These are phyloP conservation scores for Campylomormyrus numenius DNA, from an alignment of 2,113 vertebrate genomes.

Conservation along the genomic window DNA sequence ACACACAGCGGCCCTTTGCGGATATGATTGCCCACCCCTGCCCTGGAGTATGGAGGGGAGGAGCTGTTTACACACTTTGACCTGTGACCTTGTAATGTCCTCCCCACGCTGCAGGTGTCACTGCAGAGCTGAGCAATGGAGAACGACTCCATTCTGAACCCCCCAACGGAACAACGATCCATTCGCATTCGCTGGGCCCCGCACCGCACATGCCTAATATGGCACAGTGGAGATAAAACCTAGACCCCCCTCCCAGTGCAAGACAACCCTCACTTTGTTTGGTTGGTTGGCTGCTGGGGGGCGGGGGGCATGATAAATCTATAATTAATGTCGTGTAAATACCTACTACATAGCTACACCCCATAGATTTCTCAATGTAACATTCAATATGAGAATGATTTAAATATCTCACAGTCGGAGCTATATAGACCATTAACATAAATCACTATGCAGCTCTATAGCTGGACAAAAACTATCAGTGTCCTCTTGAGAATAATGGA, in stretches of 20 bases:
- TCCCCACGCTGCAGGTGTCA: background rate
- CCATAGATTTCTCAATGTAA: background rate
- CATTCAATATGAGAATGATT: background rate
- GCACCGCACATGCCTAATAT: background rate
- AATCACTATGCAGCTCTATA: background rate
- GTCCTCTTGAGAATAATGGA: slow-evolving; percentile 5
- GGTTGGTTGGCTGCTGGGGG: background rate
- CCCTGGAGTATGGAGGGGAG: background rate
- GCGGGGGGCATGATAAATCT: background rate
- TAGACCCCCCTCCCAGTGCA: background rate
- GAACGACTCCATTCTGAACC: background rate
- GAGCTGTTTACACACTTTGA: background rate
- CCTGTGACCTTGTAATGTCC: background rate
- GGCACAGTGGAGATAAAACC: background rate
- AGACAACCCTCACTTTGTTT: background rate
- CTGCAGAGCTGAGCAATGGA: too few species aligned
- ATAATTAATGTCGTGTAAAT: background rate
- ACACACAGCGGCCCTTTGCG: too few species aligned
- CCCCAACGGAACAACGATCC: background rate
- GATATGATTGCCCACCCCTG: too few species aligned
- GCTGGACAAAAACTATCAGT: background rate
- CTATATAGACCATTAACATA: slow-evolving; percentile 8
- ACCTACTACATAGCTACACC: background rate
- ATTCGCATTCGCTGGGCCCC: background rate
- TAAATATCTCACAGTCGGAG: background rate